A percentile compares a stretch with the other conserved stretches of the same genome.
Evolutionary conservation across 1,140 invertebrate species (phyloP).

Genomic region (Sogatella furcifera): DNA sequence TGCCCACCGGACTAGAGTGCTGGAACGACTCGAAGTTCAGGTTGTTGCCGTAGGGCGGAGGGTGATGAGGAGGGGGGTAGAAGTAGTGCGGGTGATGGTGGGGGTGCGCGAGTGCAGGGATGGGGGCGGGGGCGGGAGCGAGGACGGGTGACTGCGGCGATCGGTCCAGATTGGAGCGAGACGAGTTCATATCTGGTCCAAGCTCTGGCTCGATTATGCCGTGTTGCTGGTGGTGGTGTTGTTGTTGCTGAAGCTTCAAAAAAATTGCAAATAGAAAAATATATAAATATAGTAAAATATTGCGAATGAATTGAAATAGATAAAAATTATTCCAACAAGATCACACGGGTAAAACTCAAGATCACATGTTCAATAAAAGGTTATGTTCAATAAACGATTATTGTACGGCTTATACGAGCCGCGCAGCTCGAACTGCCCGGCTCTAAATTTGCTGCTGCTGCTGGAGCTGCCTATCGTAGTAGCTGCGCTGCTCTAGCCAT

Average conservation of each 20-base stretch:
- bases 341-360: too few species aligned
- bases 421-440: too few species aligned
- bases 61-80: constrained; percentile 20
- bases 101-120: not conserved
- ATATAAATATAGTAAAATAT: not conserved
- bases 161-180: not conserved
- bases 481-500: too few species aligned
- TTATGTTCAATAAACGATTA: too few species aligned
- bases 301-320: too few species aligned
- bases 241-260: constrained; percentile 14
- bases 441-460: too few species aligned
- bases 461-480: too few species aligned
- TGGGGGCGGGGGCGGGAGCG: not conserved
- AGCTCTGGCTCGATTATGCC: not conserved
- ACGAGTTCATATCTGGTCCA: not conserved
- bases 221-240: not conserved
- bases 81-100: not conserved
- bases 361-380: too few species aligned
- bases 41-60: constrained; percentile 20
- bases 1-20: constrained; percentile 15
- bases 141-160: not conserved
- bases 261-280: too few species aligned
- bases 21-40: constrained; percentile 20
- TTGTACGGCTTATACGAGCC: too few species aligned
- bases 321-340: too few species aligned